Base-by-base conservation (phyloP, 2,888 invertebrate genomes). In the Candidula unifasciata region DNA sequence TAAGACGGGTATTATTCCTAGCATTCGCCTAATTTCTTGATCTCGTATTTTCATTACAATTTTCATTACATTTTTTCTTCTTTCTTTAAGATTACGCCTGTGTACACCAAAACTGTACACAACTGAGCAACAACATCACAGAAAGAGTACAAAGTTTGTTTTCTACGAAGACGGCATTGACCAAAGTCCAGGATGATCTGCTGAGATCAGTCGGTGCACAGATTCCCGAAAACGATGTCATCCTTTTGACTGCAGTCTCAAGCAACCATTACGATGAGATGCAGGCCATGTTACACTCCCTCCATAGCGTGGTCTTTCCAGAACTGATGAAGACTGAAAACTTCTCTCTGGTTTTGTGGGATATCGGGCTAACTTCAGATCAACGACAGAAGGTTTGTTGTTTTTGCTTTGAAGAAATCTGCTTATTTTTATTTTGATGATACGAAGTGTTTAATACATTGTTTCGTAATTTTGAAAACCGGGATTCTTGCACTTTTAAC, bases 241-340 rank as follows among this genome's bases (percentile, higher is more conserved):
- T 82, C 33, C 35, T 82, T 5, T 2, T 82, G n/a, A 21, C 82
- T 24, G 82, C 82, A 8, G n/a, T 18, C 27, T 82, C 82, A 0
- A 8, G 57, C 18, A 66, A 82, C 27, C 82, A 82, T n/a, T 82
- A 73, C 37, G 66, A 73, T 8, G 82, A 82, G 64, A 60, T 82
- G 76, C 82, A 82, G 60, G 82, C 74, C 10, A 37, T 82, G 82
- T 18, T 82, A 13, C 66, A 76, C 44, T 37, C 30, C 0, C 64
- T 82, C 3, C 82, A 82, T 27, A 44, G n/a, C 10, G 27, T 74
- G 2, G 82, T 82, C 44, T 82, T 64, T 30, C 82, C 74, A 27
- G 52, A 60, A 30, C 21, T 82, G 74, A 18, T 54, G 2, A 69
- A 69, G 35, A 35, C 2, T 69, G 35, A 79, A 24, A 74, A 76